These are phyloP conservation scores for Papilio helenus DNA, from an alignment of 1,140 invertebrate genomes.

Conservation along the genomic window DNA sequence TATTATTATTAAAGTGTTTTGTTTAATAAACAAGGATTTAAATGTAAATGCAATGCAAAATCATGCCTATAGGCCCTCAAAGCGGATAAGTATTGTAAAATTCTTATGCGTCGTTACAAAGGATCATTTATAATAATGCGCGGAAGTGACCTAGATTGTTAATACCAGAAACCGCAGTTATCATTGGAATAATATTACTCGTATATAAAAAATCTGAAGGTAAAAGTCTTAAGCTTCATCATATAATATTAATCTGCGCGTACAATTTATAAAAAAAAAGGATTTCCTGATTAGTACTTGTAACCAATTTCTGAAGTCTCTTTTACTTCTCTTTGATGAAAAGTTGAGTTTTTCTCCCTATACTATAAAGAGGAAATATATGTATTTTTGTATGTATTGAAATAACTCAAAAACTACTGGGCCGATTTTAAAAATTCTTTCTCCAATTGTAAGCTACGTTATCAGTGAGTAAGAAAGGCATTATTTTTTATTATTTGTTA, in stretches of 20 bases:
- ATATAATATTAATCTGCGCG: neutral
- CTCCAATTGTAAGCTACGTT: too few relatives aligned
- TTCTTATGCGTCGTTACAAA: neutral
- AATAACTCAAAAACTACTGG: too few relatives aligned
- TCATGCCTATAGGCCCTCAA: neutral
- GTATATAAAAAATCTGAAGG: constrained; percentile 10
- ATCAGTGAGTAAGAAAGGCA: too few relatives aligned
- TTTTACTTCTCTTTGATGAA: neutral
- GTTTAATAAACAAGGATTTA: too few relatives aligned
- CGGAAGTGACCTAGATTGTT: neutral
- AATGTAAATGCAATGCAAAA: too few relatives aligned
- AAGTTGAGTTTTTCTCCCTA: too few relatives aligned
- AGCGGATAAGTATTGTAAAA: neutral
- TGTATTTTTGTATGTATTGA: too few relatives aligned
- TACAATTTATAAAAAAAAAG: neutral
- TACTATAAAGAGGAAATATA: too few relatives aligned
- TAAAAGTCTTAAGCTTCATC: neutral
- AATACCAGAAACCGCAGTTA: constrained; percentile 7
- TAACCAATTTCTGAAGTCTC: neutral
- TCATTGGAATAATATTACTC: neutral
- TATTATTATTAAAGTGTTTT: too few relatives aligned
- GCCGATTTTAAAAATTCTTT: too few relatives aligned
- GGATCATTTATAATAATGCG: neutral
- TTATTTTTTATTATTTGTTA: too few relatives aligned
- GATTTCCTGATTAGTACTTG: neutral